A percentile compares a stretch with the other conserved stretches of the same genome.
These are phyloP conservation scores for Leistus spinibarbis DNA, from an alignment of 2,888 invertebrate genomes.

Conservation along the genomic window DNA sequence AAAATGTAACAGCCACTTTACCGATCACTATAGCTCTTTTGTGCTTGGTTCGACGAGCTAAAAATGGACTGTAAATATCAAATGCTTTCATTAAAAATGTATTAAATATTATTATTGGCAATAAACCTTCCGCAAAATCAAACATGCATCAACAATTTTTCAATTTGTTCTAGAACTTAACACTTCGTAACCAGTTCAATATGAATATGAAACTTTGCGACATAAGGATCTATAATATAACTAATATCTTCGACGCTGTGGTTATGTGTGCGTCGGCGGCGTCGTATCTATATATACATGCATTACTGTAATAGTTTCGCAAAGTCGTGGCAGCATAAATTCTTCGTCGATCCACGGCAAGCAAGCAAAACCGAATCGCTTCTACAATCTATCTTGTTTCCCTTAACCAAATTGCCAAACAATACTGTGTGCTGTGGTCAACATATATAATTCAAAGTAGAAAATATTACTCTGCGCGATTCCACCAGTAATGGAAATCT, in stretches of 20 bases:
- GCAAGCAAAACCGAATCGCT: slow-evolving; percentile 24
- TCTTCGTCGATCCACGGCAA: slow-evolving; percentile 25
- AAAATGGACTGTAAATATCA: no score
- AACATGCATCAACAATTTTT: no score
- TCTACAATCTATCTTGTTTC: slow-evolving; percentile 21
- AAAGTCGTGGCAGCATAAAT: slow-evolving; percentile 29
- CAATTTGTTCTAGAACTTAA: no score
- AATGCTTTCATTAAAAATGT: no score
- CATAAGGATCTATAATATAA: not conserved
- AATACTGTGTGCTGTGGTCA: slow-evolving; percentile 49
- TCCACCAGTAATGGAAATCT: slow-evolving; percentile 2
- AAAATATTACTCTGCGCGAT: slow-evolving; percentile 34
- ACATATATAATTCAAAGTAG: slow-evolving; percentile 44
- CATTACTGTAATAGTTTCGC: slow-evolving; percentile 36
- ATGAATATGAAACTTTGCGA: not conserved
- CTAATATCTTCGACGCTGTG: not conserved
- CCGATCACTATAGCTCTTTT: no score
- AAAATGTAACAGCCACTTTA: no score
- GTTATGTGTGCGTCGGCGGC: not conserved
- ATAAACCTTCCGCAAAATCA: no score
- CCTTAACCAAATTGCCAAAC: slow-evolving; percentile 48
- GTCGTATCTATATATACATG: no score
- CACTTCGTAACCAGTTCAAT: not conserved
- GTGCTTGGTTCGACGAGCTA: no score
- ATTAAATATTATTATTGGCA: no score